Conservation (phyloP, 2,888 invertebrate species). For the Ophion ventricosus region DNA sequence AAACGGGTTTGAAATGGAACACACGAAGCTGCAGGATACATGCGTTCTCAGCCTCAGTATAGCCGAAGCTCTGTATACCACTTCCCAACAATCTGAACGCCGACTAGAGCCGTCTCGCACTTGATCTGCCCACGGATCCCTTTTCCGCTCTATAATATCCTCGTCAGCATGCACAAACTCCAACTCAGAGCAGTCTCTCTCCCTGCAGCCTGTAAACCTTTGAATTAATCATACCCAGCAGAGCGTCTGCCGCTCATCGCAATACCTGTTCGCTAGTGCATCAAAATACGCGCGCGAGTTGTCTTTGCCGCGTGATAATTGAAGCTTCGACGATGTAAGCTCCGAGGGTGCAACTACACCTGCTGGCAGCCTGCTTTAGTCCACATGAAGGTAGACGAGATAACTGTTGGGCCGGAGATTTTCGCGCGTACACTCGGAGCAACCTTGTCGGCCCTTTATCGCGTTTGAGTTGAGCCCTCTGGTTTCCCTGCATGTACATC, state of each 20-base stretch:
- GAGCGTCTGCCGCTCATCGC: slow-evolving; percentile 1
- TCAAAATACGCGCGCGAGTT: slow-evolving; percentile 14
- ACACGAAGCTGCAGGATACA: no score
- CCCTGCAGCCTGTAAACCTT: neutral
- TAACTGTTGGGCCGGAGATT: neutral
- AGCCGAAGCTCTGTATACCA: neutral
- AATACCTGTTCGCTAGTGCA: slow-evolving; percentile 1
- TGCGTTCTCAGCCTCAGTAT: neutral
- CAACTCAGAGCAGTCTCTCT: neutral
- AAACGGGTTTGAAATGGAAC: no score
- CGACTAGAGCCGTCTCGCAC: neutral
- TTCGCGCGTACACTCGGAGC: neutral
- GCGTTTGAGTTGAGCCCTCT: neutral
- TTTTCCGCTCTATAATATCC: slow-evolving; percentile 6
- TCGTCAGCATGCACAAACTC: neutral
- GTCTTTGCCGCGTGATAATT: slow-evolving; percentile 3
- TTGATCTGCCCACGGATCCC: slow-evolving; percentile 11
- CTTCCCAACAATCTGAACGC: neutral
- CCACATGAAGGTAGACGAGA: neutral
- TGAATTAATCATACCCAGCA: slow-evolving; percentile 19
- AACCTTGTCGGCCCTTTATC: neutral
- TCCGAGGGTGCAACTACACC: neutral
- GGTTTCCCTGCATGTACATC: neutral
- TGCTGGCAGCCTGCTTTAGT: neutral
- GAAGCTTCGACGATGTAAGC: slow-evolving; percentile 5